Evolutionary conservation across 2,797 vertebrate genomes (phyloP).

Genomic region (Kryptopterus vitreolus): DNA sequence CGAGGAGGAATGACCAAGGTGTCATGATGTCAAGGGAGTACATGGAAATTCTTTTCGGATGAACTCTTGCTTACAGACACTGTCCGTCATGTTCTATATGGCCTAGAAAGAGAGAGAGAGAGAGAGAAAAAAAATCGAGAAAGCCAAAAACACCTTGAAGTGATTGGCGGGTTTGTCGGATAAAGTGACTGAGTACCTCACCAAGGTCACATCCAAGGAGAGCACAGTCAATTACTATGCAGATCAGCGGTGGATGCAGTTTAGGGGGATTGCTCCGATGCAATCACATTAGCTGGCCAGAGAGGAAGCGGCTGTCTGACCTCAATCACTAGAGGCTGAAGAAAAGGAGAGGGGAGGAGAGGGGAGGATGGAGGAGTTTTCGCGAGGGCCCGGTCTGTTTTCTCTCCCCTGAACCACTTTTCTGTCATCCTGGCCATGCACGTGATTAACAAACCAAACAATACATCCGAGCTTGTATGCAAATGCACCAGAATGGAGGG

Average conservation of each 20-base stretch:
- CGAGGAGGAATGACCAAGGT: neutral
- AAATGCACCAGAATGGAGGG: conserved; percentile 34
- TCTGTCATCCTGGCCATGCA: conserved; percentile 70
- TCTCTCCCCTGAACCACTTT: conserved; percentile 75
- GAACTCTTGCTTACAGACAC: neutral
- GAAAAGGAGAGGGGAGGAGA: conserved; percentile 28
- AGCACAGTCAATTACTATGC: conserved; percentile 96
- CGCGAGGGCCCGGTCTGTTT: conserved; percentile 64
- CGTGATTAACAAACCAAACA: conserved; percentile 78
- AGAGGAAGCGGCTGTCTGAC: conserved; percentile 76
- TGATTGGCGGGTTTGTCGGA: conserved; percentile 54
- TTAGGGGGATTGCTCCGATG: conserved; percentile 98
- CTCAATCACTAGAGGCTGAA: conserved; percentile 56
- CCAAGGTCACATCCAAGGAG: conserved; percentile 93
- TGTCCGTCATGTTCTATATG: conserved; percentile 6
- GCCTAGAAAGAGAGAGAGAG: conserved; percentile 11
- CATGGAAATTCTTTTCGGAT: conserved; percentile 5
- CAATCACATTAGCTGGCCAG: conserved; percentile 96
- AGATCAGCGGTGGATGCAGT: conserved; percentile 92
- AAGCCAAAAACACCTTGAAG: conserved; percentile 36
- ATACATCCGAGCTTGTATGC: conserved; percentile 50
- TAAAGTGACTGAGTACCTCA: conserved; percentile 90
- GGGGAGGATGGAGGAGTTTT: conserved; percentile 41
- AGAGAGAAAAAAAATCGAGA: conserved; percentile 33
- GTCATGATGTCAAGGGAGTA: neutral